phyloP scores from a whole-genome alignment of 2,113 vertebrate genomes.

The Hymenochirus boettgeri region DNA sequence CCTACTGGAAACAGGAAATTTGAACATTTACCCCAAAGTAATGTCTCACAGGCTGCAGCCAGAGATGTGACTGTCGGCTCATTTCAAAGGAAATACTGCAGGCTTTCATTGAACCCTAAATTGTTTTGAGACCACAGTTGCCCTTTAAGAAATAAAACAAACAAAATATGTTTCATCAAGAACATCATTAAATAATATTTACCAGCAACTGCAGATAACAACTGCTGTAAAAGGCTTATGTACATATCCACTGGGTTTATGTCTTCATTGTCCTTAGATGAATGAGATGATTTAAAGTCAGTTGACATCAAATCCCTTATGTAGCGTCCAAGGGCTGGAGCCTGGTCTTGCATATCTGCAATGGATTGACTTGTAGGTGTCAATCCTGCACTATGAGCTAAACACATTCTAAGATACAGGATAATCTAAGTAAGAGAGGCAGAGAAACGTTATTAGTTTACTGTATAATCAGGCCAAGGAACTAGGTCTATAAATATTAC shows the following conservation, averaged over 20 bases:
- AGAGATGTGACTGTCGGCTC: no score
- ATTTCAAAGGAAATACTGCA: no score
- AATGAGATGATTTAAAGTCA: constrained; percentile 56
- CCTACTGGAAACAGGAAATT: no score
- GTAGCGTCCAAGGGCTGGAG: constrained; percentile 87
- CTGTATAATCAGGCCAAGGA: no score
- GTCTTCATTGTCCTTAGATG: constrained; percentile 70
- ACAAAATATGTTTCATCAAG: neutral
- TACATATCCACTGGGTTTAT: constrained; percentile 83
- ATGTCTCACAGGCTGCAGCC: no score
- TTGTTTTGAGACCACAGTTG: no score
- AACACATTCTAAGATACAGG: constrained; percentile 91
- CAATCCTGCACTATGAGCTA: constrained; percentile 87
- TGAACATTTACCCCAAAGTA: no score
- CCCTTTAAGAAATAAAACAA: no score
- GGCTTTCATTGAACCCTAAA: no score
- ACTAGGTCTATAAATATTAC: no score
- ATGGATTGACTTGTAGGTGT: constrained; percentile 76
- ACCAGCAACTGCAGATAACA: constrained; percentile 88
- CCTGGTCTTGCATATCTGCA: constrained; percentile 92
- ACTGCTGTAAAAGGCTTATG: constrained; percentile 87
- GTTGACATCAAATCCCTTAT: constrained; percentile 75
- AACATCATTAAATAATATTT: constrained; percentile 42
- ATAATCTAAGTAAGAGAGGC: constrained; percentile 69
- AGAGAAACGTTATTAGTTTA: no score